Base-by-base conservation (phyloP, 2,888 invertebrate species). In the Aspidiotus destructor region DNA sequence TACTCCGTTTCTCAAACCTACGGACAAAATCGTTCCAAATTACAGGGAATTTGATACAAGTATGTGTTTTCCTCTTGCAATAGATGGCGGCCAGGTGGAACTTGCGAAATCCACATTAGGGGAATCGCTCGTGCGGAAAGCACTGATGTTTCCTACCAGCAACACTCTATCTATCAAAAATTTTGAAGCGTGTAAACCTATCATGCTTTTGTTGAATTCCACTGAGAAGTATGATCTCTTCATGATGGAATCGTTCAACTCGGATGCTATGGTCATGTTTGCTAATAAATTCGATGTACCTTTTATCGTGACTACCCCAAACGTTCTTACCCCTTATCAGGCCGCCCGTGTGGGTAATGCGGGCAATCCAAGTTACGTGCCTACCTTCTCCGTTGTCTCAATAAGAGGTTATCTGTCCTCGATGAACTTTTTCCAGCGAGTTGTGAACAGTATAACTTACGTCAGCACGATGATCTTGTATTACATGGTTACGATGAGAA, bases 301-400 rank as follows among this genome's bases (percentile, higher is more conserved):
- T 8, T 61, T 62, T 40, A 53, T 70, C 48, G 7, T 62, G 7
- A 9, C 58, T 16, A 68, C 48, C 16, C 61, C 41, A 15, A 48
- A 57, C 16, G 41, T 41, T 15, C 8, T 70, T 2, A 28, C 62
- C 2, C 62, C 62, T 2, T 70, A 58, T 67, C 57, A 5, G 28
- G 10, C 57, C 7, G 11, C 11, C 28, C 11, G 57, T 11, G 11
- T 57, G 28, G 57, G n/a, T 16, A 28, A 15, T 17, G n/a, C 7
- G 15, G 57, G 10, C 15, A 57, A 57, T 15, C 57, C 57, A 2
- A 28, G 16, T 57, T 57, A 57, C 28, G 68, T 71, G 13, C 71
- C 72, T 81, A 68, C 81, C 11, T n/a, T 57, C 28, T 28, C 28
- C 5, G 28, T 28, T 28, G 28, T 28, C 28, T 28, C 28, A 11